phyloP scores from a whole-genome alignment of 2,888 invertebrate species.

The Amiota mariae region DNA sequence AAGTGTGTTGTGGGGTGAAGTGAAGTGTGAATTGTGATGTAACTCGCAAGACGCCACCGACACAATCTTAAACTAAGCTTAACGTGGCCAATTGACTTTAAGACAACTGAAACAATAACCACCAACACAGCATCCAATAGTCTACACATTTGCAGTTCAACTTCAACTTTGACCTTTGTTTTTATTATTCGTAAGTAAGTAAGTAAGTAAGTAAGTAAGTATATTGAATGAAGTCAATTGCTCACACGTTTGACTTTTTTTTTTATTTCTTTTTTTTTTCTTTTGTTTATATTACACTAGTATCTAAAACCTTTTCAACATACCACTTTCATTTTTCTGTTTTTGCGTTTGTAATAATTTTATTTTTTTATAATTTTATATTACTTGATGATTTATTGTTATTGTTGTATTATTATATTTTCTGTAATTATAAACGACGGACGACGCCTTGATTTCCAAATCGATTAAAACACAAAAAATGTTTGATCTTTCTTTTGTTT shows the following conservation, averaged over 20 bases:
- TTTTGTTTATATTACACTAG: conserved; percentile 13
- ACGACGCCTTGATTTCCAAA: conserved; percentile 53
- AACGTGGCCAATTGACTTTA: conserved; percentile 3
- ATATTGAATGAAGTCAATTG: conserved; percentile 28
- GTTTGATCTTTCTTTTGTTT: too few species aligned
- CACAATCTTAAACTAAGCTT: not conserved
- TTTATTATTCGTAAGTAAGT: not conserved
- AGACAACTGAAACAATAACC: conserved; percentile 9
- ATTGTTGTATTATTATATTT: conserved; percentile 42
- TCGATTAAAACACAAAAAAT: conserved; percentile 39
- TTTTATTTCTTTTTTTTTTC: conserved; percentile 25
- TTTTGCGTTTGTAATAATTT: conserved; percentile 39
- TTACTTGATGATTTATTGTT: conserved; percentile 54
- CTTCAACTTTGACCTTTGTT: conserved; percentile 56
- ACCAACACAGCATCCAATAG: not conserved
- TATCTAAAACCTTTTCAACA: conserved; percentile 37
- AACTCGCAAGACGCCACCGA: conserved; percentile 41
- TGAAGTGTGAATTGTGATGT: conserved; percentile 45
- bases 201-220: conserved; percentile 7
- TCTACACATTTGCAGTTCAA: conserved; percentile 6
- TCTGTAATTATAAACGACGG: conserved; percentile 61
- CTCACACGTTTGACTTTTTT: conserved; percentile 1
- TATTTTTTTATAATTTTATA: conserved; percentile 44
- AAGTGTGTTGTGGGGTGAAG: too few species aligned
- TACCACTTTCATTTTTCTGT: conserved; percentile 64